Conservation (phyloP, 2,888 invertebrate genomes). For the Danaus chrysippus region DNA sequence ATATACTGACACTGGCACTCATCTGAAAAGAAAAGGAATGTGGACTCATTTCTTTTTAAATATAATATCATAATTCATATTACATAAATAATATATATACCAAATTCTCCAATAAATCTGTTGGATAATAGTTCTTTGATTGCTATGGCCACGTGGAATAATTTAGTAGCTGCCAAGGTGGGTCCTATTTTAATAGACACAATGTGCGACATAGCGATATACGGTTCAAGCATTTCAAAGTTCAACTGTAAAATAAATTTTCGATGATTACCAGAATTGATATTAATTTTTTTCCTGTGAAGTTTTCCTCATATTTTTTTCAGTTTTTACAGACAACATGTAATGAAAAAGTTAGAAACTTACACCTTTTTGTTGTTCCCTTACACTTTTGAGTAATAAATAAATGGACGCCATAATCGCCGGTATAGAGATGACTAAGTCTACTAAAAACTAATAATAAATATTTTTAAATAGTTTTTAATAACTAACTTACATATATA, state of each 20-base stretch:
- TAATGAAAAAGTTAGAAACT: too few species aligned
- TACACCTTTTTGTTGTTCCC: neutral
- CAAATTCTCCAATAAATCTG: slow-evolving; percentile 14
- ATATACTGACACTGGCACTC: slow-evolving; percentile 12
- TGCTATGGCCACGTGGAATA: neutral
- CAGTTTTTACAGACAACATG: too few species aligned
- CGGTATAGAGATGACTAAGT: neutral
- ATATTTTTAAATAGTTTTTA: neutral
- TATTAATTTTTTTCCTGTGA: too few species aligned
- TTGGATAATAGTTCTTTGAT: slow-evolving; percentile 5
- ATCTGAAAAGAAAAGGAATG: neutral
- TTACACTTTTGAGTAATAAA: neutral
- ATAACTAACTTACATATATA: neutral
- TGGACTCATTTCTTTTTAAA: too few species aligned
- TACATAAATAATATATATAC: slow-evolving; percentile 2
- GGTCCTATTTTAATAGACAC: slow-evolving; percentile 35
- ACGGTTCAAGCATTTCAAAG: slow-evolving; percentile 41
- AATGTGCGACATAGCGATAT: slow-evolving; percentile 20
- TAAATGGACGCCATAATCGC: neutral
- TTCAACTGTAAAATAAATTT: neutral
- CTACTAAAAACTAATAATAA: neutral
- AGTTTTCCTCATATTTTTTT: too few species aligned
- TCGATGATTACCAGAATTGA: neutral
- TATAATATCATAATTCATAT: too few species aligned
- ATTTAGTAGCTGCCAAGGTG: neutral